A percentile compares a stretch with the other conserved stretches of the same genome.
Conservation (phyloP, 2,113 vertebrate species). For the Helogale parvula region DNA sequence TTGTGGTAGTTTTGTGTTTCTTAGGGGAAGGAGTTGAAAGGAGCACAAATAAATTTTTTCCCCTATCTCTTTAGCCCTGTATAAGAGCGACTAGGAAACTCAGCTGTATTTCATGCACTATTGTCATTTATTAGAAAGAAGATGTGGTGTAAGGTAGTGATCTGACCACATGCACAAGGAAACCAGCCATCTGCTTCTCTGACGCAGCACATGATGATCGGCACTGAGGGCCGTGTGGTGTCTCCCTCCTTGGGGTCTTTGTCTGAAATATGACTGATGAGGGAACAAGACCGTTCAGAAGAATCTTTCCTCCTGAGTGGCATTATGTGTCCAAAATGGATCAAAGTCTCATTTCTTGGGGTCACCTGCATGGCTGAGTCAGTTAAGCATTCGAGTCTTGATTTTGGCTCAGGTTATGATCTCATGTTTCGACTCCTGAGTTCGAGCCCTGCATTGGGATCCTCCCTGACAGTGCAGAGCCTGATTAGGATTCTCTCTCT, state of each 20-base stretch:
- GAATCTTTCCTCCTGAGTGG: slow-evolving; percentile 73
- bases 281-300: slow-evolving; percentile 61
- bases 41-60: background rate
- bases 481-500: no score
- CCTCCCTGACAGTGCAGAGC: no score
- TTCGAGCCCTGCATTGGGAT: no score
- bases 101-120: background rate
- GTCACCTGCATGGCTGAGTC: no score
- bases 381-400: no score
- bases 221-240: accelerated
- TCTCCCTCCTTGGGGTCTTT: background rate
- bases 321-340: slow-evolving; percentile 64
- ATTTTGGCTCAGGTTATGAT: no score
- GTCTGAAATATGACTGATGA: slow-evolving; percentile 57
- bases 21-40: background rate
- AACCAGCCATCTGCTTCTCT: background rate
- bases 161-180: background rate
- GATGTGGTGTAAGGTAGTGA: background rate
- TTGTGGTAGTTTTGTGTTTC: background rate
- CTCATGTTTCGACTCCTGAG: no score
- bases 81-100: background rate
- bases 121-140: background rate
- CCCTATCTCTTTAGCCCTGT: background rate
- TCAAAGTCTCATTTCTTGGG: slow-evolving; percentile 68
- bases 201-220: background rate